Conservation (phyloP, 2,797 vertebrate genomes). For the Sitta carolinensis region DNA sequence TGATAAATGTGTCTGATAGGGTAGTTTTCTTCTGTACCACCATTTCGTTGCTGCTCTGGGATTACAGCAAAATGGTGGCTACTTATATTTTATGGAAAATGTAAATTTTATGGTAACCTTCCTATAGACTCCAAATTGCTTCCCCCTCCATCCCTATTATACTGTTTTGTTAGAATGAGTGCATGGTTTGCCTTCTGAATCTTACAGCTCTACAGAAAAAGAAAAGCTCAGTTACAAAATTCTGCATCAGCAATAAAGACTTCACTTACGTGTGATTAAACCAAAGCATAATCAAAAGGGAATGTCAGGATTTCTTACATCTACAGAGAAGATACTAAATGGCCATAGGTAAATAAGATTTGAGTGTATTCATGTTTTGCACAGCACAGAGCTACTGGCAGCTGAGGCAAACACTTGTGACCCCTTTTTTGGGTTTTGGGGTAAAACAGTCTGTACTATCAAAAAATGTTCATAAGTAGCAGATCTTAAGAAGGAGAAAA, state of each 20-base stretch:
- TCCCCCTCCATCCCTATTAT: slow-evolving; percentile 5
- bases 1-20: slow-evolving; percentile 67
- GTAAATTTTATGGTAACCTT: slow-evolving; percentile 71
- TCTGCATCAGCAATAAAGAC: neutral
- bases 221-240: neutral
- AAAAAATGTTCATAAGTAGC: neutral
- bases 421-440: neutral
- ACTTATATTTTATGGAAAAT: slow-evolving; percentile 76
- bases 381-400: neutral
- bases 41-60: slow-evolving; percentile 73
- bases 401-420: neutral
- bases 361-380: neutral
- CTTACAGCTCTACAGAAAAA: neutral
- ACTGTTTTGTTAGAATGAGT: slow-evolving; percentile 5
- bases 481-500: neutral
- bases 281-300: neutral
- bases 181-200: neutral
- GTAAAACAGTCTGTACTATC: neutral
- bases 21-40: slow-evolving; percentile 62
- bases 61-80: slow-evolving; percentile 75
- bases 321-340: neutral
- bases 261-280: neutral
- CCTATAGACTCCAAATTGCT: slow-evolving; percentile 55
- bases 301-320: neutral
- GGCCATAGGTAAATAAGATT: neutral